Conservation (phyloP, 2,113 vertebrate genomes). For the Polyodon spathula region DNA sequence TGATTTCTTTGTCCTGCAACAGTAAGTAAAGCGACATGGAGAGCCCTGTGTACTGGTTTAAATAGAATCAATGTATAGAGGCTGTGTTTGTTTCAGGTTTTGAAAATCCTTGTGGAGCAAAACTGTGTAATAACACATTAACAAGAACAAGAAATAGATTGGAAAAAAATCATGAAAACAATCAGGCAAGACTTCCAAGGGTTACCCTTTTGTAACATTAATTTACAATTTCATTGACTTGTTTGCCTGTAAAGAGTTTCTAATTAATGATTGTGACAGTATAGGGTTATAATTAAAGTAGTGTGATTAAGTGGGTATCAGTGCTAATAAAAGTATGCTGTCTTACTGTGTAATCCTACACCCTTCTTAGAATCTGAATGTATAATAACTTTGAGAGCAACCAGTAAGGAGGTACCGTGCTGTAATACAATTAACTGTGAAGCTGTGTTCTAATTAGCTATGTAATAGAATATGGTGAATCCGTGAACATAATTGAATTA, state of each 20-base stretch:
- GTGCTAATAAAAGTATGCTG: background rate
- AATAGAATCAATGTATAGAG: no score
- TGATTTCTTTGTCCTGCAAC: no score
- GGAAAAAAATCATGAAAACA: background rate
- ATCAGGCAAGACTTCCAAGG: background rate
- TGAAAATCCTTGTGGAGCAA: no score
- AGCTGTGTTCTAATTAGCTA: background rate
- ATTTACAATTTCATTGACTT: slow-evolving; percentile 2
- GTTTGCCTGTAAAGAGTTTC: slow-evolving; percentile 2
- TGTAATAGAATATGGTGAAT: background rate
- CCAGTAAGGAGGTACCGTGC: background rate
- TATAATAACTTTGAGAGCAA: background rate
- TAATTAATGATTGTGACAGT: slow-evolving; percentile 1
- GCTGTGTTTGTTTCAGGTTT: no score
- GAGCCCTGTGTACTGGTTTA: no score
- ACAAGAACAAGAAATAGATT: background rate
- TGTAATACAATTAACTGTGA: background rate
- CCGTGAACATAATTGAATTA: background rate
- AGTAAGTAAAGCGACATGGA: no score
- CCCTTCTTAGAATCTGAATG: background rate
- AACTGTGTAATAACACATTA: background rate
- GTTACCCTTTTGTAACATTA: background rate
- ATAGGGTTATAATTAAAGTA: slow-evolving; percentile 6
- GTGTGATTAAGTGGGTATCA: slow-evolving; percentile 3
- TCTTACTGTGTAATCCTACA: background rate